phyloP scores from a whole-genome alignment of 2,888 invertebrate species.

The Drepanosiphum platanoidis region DNA sequence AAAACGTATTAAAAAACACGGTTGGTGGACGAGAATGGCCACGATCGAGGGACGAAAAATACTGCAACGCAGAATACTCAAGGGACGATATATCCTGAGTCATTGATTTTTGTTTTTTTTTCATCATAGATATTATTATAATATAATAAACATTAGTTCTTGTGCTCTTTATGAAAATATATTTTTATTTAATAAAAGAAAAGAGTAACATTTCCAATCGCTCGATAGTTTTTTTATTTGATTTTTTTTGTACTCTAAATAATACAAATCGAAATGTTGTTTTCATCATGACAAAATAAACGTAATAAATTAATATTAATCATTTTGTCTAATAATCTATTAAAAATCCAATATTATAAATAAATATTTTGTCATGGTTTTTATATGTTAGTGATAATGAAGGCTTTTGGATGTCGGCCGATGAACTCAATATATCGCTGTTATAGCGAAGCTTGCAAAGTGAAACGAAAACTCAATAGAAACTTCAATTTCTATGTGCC shows the following conservation, averaged over 20 bases:
- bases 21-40: slow-evolving; percentile 77
- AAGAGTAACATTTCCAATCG: not conserved
- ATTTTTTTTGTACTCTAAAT: too few relatives aligned
- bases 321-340: too few relatives aligned
- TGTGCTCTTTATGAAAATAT: not conserved
- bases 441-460: slow-evolving; percentile 39
- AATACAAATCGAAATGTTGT: too few relatives aligned
- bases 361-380: too few relatives aligned
- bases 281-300: not conserved
- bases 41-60: slow-evolving; percentile 76
- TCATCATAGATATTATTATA: not conserved
- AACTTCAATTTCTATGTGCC: slow-evolving; percentile 43
- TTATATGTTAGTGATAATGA: slow-evolving; percentile 53
- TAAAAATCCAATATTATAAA: too few relatives aligned
- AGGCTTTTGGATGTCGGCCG: slow-evolving; percentile 21
- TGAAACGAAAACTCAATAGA: slow-evolving; percentile 16
- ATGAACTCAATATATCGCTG: not conserved
- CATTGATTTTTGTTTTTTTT: slow-evolving; percentile 70
- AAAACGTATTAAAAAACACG: slow-evolving; percentile 76
- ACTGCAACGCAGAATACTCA: slow-evolving; percentile 80
- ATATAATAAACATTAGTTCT: not conserved
- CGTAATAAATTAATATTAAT: slow-evolving; percentile 12
- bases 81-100: slow-evolving; percentile 76
- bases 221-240: slow-evolving; percentile 15
- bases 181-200: slow-evolving; percentile 29